A percentile compares a stretch with the other conserved stretches of the same genome.
Conservation (phyloP, 2,113 vertebrate genomes). For the Greenwoodochromis staneri region DNA sequence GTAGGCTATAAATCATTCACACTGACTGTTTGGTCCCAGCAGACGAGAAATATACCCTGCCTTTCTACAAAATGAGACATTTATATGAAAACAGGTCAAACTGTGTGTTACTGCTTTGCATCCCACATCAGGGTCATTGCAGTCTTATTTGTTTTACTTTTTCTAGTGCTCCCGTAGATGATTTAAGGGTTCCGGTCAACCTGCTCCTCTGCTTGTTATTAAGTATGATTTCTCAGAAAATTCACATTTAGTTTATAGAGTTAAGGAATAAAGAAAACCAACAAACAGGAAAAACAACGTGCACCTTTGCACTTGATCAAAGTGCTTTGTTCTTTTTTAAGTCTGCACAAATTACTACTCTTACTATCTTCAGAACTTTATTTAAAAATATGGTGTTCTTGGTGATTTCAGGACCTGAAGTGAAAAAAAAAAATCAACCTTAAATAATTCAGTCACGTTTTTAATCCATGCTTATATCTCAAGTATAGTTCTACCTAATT, state of each 20-base stretch:
- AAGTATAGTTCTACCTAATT: neutral
- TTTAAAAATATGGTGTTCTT: neutral
- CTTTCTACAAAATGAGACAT: neutral
- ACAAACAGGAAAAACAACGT: neutral
- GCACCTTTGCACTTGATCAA: neutral
- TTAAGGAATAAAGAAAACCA: neutral
- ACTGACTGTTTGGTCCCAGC: neutral
- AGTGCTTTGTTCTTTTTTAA: neutral
- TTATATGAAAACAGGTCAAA: neutral
- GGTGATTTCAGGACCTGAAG: neutral
- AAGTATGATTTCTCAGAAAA: neutral
- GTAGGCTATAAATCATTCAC: neutral
- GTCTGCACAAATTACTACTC: neutral
- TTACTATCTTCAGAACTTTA: neutral
- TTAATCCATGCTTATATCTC: neutral
- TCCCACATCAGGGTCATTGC: neutral
- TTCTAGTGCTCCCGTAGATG: neutral
- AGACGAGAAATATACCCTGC: neutral
- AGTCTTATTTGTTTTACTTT: neutral
- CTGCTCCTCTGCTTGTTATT: neutral
- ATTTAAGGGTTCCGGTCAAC: neutral
- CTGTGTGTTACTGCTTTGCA: neutral
- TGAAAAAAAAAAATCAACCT: neutral
- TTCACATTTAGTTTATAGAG: neutral
- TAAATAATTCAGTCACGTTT: neutral